phyloP scores from a whole-genome alignment of 2,113 vertebrate genomes.

The Crotalus viridis region DNA sequence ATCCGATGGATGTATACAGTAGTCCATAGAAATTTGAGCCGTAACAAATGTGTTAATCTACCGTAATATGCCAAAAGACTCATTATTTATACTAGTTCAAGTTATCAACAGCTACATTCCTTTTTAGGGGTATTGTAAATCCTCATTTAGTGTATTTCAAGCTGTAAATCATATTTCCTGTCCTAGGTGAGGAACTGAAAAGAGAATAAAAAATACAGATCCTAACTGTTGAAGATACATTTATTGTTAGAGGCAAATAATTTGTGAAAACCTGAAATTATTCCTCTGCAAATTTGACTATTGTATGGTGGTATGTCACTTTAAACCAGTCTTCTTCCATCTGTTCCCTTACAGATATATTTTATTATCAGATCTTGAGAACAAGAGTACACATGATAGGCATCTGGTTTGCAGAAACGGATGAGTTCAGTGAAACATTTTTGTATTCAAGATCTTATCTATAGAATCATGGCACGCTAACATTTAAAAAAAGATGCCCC shows the following conservation, averaged over 20 bases:
- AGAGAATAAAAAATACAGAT: background rate
- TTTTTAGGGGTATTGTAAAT: background rate
- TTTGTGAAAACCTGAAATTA: background rate
- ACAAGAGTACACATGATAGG: background rate
- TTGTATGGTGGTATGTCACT: background rate
- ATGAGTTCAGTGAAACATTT: background rate
- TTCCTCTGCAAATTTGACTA: background rate
- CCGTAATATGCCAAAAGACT: background rate
- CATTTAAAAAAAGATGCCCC: background rate
- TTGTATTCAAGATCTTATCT: background rate
- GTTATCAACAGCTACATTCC: background rate
- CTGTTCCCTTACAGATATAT: background rate
- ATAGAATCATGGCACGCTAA: background rate
- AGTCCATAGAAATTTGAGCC: background rate
- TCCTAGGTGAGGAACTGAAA: background rate
- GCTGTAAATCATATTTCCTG: background rate
- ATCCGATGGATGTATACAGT: background rate
- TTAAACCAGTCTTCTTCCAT: background rate
- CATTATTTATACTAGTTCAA: background rate
- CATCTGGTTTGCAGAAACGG: background rate
- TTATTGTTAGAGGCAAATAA: background rate
- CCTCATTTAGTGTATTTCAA: background rate
- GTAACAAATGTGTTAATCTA: background rate
- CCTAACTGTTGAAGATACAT: background rate
- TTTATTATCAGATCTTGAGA: background rate